phyloP scores from a whole-genome alignment of 2,113 vertebrate genomes.

The Tautogolabrus adspersus region DNA sequence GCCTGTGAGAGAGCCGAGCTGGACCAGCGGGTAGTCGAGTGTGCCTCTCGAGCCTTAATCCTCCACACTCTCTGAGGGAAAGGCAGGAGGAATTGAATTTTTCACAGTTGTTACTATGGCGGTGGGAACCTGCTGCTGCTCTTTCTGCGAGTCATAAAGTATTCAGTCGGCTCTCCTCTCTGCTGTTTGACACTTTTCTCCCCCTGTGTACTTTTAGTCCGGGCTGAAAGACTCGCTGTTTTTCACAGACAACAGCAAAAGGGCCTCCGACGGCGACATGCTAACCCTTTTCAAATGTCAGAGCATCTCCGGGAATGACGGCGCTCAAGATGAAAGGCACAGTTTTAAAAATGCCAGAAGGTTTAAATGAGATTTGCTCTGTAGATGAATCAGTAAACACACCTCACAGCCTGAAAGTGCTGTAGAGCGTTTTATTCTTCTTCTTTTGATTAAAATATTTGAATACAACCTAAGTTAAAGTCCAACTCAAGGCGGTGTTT shows the following conservation, averaged over 20 bases:
- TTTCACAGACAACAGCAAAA: slow-evolving; percentile 26
- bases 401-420: neutral
- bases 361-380: neutral
- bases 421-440: too few relatives aligned
- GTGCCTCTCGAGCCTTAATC: slow-evolving; percentile 71
- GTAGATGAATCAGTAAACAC: neutral
- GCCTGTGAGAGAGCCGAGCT: slow-evolving; percentile 46
- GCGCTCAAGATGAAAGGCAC: slow-evolving; percentile 6
- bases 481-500: too few relatives aligned
- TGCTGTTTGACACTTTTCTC: slow-evolving; percentile 44
- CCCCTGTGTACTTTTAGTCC: slow-evolving; percentile 29
- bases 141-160: slow-evolving; percentile 63
- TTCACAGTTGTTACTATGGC: slow-evolving; percentile 78
- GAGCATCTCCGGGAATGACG: neutral
- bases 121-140: slow-evolving; percentile 75
- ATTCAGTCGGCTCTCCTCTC: slow-evolving; percentile 53
- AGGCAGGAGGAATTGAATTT: slow-evolving; percentile 72
- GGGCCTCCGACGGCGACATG: slow-evolving; percentile 32
- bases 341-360: neutral
- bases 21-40: slow-evolving; percentile 67
- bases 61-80: slow-evolving; percentile 66
- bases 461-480: too few relatives aligned
- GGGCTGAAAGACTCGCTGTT: slow-evolving; percentile 48
- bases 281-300: slow-evolving; percentile 37
- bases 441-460: too few relatives aligned